Evolutionary conservation across 2,797 vertebrate genomes (phyloP).

Genomic region (Mormyrus hasselquistii): DNA sequence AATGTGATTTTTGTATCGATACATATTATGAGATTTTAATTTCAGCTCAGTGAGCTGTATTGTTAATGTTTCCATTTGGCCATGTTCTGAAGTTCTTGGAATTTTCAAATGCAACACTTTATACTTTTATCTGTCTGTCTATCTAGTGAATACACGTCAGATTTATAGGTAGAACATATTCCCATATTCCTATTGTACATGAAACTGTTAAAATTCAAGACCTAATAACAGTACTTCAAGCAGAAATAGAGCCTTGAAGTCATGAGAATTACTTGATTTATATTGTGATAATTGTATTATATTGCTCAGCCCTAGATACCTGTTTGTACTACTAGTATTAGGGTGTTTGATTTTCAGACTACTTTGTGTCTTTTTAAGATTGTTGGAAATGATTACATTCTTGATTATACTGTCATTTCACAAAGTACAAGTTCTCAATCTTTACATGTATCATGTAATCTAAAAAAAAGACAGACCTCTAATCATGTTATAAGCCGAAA

Average conservation of each 20-base stretch:
- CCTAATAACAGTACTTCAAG: neutral
- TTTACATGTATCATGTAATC: neutral
- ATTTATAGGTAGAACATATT: neutral
- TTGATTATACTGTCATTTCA: neutral
- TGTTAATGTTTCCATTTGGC: neutral
- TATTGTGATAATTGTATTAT: neutral
- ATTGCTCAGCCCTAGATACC: neutral
- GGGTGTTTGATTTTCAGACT: neutral
- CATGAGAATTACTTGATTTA: neutral
- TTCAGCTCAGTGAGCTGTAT: neutral
- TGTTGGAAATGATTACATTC: neutral
- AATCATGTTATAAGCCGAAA: neutral
- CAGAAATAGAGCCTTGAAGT: neutral
- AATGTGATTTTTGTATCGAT: neutral
- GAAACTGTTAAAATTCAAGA: no score
- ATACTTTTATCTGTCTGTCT: neutral
- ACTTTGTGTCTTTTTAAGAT: neutral
- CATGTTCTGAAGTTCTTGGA: neutral
- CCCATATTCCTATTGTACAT: neutral
- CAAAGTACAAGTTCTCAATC: neutral
- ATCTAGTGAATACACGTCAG: neutral
- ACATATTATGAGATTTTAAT: neutral
- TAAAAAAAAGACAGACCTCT: neutral
- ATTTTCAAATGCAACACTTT: neutral
- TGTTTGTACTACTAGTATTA: neutral